Evolutionary conservation across 2,888 invertebrate species (phyloP).

Genomic region (Lithophane socia): DNA sequence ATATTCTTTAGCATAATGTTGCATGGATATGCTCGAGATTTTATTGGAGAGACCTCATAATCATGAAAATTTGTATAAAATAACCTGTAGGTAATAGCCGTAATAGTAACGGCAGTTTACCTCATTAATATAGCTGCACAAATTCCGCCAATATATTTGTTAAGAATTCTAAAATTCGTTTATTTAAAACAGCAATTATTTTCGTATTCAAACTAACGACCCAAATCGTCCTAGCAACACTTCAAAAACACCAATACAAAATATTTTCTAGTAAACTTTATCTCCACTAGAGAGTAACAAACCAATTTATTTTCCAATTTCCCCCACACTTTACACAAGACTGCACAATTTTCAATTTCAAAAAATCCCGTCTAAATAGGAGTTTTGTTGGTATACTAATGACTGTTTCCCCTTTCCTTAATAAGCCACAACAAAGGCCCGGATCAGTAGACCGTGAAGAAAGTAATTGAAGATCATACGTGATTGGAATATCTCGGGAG

Average conservation of each 20-base stretch:
- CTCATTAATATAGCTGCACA: background rate
- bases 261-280: conserved; percentile 10
- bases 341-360: conserved; percentile 39
- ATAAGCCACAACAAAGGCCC: conserved; percentile 71
- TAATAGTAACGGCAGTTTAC: too few species aligned
- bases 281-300: conserved; percentile 35
- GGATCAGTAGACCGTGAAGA: conserved; percentile 72
- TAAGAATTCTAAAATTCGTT: background rate
- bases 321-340: conserved; percentile 19
- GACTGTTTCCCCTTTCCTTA: conserved; percentile 61
- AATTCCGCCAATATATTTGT: background rate
- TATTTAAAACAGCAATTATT: background rate
- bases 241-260: conserved; percentile 21
- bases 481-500: conserved; percentile 70
- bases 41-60: background rate
- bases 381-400: conserved; percentile 58
- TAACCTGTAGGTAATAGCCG: background rate
- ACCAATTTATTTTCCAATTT: conserved; percentile 49
- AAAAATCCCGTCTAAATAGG: conserved; percentile 36
- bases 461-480: conserved; percentile 81
- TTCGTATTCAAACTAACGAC: conserved; percentile 9
- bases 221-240: conserved; percentile 12
- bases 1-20: background rate
- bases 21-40: too few species aligned
- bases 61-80: background rate